Evolutionary conservation across 2,888 invertebrate species (phyloP).

Genomic region (Incurvaria masculella): DNA sequence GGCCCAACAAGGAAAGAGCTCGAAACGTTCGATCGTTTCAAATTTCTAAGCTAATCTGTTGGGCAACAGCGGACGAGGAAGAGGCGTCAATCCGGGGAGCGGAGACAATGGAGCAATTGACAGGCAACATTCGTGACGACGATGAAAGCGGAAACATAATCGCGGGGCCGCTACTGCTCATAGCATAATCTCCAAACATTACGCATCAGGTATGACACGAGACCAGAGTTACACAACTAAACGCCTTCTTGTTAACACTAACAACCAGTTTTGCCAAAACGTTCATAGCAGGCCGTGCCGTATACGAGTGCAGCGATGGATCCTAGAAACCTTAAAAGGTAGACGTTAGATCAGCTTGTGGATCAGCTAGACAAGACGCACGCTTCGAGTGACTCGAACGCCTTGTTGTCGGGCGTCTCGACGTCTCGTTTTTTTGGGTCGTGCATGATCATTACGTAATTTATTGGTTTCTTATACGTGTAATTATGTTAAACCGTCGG

Average conservation of each 20-base stretch:
- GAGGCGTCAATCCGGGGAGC: too few relatives aligned
- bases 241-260: not conserved
- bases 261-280: not conserved
- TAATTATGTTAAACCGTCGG: constrained; percentile 47
- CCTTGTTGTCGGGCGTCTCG: constrained; percentile 41
- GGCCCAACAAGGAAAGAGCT: too few relatives aligned
- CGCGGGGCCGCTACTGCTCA: not conserved
- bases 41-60: too few relatives aligned
- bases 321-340: too few relatives aligned
- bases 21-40: too few relatives aligned
- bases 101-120: constrained; percentile 11
- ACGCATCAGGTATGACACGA: not conserved
- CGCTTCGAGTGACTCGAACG: constrained; percentile 13
- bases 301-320: too few relatives aligned
- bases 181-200: not conserved
- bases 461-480: constrained; percentile 21
- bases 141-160: not conserved
- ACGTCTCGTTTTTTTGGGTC: constrained; percentile 29
- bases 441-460: not conserved
- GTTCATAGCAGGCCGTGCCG: too few relatives aligned
- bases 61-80: too few relatives aligned
- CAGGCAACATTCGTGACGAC: not conserved
- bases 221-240: not conserved
- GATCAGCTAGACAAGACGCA: too few relatives aligned
- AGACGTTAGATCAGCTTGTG: too few relatives aligned